Percentiles rank a stretch among this genome's conserved stretches.
phyloP scores from a whole-genome alignment of 2,113 vertebrate species.

The Burhinus bistriatus region DNA sequence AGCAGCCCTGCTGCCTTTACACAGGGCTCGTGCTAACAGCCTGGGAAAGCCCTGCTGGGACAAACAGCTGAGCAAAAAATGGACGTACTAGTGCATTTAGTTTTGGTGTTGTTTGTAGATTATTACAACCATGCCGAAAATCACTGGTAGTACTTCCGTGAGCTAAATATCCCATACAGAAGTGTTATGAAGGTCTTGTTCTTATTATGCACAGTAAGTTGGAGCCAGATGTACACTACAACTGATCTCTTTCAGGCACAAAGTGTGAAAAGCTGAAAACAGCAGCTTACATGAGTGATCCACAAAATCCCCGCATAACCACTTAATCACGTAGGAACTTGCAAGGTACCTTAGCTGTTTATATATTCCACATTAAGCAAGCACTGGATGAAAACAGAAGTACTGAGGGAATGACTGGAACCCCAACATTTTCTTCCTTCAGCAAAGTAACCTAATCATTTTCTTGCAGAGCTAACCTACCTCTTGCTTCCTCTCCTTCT shows the following conservation, averaged over 20 bases:
- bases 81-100: neutral
- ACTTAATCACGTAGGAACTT: neutral
- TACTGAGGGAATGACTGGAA: neutral
- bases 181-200: neutral
- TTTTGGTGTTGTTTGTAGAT: neutral
- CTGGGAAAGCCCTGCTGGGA: neutral
- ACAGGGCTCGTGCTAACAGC: neutral
- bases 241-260: neutral
- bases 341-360: neutral
- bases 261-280: neutral
- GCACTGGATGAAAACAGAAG: neutral
- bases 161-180: neutral
- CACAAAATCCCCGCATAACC: neutral
- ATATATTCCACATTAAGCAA: neutral
- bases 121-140: neutral
- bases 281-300: neutral
- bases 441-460: neutral
- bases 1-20: neutral
- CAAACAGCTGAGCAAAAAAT: neutral
- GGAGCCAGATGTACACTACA: neutral
- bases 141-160: neutral
- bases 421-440: neutral
- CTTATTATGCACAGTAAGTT: neutral
- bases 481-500: neutral
- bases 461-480: neutral